Evolutionary conservation across 2,888 invertebrate genomes (phyloP).

Genomic region (Oxyteleia sp.): DNA sequence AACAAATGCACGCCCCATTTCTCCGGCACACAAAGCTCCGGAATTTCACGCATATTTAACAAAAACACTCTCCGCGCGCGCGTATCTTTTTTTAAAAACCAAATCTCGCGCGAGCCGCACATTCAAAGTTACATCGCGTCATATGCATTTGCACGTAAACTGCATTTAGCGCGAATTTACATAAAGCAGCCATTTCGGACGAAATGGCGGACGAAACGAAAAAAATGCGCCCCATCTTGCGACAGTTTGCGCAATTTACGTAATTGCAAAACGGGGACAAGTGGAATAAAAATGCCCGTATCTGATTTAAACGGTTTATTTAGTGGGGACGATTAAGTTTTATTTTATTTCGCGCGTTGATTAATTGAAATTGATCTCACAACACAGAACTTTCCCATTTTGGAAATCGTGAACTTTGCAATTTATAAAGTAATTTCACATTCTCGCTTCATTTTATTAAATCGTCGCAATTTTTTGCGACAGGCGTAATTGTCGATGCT

Average conservation of each 20-base stretch:
- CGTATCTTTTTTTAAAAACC: constrained; percentile 21
- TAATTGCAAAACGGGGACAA: constrained; percentile 52
- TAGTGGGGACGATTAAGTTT: not conserved
- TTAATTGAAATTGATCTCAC: not conserved
- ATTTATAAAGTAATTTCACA: not conserved
- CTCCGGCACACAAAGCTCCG: constrained; percentile 26
- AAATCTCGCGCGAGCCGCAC: constrained; percentile 39
- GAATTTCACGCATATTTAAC: constrained; percentile 59
- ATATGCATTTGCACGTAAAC: constrained; percentile 70
- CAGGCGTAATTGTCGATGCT: too few relatives aligned
- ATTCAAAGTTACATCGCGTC: too few relatives aligned
- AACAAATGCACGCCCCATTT: constrained; percentile 45
- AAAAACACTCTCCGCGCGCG: constrained; percentile 31
- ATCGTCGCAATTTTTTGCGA: too few relatives aligned
- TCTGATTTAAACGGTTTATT: constrained; percentile 23
- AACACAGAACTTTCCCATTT: too few relatives aligned
- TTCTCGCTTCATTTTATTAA: too few relatives aligned
- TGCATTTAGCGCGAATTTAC: constrained; percentile 64
- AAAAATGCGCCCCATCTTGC: constrained; percentile 59
- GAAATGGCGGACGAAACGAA: constrained; percentile 34
- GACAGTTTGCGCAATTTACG: constrained; percentile 48
- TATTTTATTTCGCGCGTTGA: not conserved
- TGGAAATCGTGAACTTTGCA: too few relatives aligned
- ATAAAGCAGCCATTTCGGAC: constrained; percentile 59
- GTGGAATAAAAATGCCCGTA: constrained; percentile 31